Evolutionary conservation across 2,888 invertebrate genomes (phyloP).

Genomic region (Thymelicus lineola): DNA sequence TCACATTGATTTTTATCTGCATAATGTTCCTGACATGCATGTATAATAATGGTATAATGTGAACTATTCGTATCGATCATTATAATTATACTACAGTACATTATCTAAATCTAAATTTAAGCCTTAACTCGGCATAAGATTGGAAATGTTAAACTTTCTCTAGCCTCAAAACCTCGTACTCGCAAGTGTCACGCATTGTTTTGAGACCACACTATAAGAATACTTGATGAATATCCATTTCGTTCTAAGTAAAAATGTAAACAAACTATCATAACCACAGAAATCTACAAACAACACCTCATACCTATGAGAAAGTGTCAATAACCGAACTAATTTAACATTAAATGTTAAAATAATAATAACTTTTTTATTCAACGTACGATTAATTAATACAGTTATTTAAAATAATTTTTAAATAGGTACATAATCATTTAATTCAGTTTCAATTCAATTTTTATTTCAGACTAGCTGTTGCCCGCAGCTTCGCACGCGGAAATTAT

Average conservation of each 20-base stretch:
- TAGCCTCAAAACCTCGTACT: conserved; percentile 82
- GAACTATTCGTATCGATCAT: neutral
- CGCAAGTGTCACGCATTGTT: conserved; percentile 71
- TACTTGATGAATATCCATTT: conserved; percentile 40
- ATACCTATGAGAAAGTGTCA: neutral
- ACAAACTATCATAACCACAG: conserved; percentile 25
- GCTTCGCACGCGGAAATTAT: too few species aligned
- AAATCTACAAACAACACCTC: neutral
- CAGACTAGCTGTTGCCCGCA: too few species aligned
- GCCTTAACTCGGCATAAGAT: conserved; percentile 42
- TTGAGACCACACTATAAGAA: conserved; percentile 62
- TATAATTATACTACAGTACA: too few species aligned
- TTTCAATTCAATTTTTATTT: too few species aligned
- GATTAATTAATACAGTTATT: too few species aligned
- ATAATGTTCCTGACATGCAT: neutral
- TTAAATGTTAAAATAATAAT: neutral
- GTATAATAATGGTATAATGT: too few species aligned
- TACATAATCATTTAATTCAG: too few species aligned
- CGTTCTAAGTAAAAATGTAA: conserved; percentile 34
- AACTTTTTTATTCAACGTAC: too few species aligned
- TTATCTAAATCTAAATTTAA: conserved; percentile 13
- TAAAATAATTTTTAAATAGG: too few species aligned
- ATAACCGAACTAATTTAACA: neutral
- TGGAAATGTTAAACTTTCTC: conserved; percentile 80
- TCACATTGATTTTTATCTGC: conserved; percentile 16